phyloP scores from a whole-genome alignment of 2,888 invertebrate genomes.

The Conops quadrifasciatus region DNA sequence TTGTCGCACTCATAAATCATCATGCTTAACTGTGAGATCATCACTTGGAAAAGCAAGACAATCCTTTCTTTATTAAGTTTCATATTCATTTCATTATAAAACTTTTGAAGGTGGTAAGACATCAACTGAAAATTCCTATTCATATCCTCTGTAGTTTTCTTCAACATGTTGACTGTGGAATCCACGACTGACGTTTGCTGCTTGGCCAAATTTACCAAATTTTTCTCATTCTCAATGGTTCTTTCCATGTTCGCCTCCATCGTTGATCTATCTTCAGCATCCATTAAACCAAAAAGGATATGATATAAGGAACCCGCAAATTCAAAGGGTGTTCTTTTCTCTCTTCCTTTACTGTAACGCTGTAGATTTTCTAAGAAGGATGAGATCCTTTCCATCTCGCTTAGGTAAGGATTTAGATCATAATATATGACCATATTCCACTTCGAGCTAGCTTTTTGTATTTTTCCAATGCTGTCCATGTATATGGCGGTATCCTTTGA shows the following conservation, averaged over 20 bases:
- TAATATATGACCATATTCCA: neutral
- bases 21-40: conserved; percentile 3
- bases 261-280: neutral
- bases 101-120: neutral
- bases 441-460: neutral
- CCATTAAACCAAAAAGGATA: neutral
- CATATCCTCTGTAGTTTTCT: neutral
- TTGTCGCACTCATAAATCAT: conserved; percentile 2
- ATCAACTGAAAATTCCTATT: conserved; percentile 1
- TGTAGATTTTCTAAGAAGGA: conserved; percentile 2
- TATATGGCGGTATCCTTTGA: conserved; percentile 8
- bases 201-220: neutral
- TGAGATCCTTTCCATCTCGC: conserved; percentile 3
- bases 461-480: conserved; percentile 2
- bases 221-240: neutral
- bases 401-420: neutral
- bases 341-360: neutral
- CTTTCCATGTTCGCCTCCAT: neutral
- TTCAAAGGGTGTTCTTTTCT: conserved; percentile 5
- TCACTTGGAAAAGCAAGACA: neutral
- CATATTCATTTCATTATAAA: neutral
- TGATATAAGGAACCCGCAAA: conserved; percentile 1
- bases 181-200: neutral
- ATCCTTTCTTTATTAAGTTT: neutral
- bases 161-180: conserved; percentile 6